These are phyloP conservation scores for Dryoscopus gambensis DNA, from an alignment of 2,113 vertebrate genomes.

Conservation along the genomic window DNA sequence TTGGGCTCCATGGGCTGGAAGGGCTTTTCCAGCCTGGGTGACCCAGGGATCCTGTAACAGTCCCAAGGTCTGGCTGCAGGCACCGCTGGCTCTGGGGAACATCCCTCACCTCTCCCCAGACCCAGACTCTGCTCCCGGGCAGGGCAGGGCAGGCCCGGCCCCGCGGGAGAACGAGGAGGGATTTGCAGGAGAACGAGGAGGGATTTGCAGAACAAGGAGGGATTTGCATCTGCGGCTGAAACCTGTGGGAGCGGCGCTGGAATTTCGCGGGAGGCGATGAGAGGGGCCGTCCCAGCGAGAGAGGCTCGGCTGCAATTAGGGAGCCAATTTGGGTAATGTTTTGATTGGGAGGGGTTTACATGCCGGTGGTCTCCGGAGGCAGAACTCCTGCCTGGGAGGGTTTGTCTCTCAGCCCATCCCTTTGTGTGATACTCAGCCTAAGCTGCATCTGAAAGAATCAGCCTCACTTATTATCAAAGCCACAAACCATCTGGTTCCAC, in stretches of 20 bases:
- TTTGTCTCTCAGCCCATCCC: conserved; percentile 57
- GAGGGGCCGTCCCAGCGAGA: background rate
- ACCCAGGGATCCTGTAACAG: accelerated
- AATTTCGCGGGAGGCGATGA: background rate
- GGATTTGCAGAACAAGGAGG: background rate
- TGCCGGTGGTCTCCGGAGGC: conserved; percentile 57
- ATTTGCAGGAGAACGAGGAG: background rate
- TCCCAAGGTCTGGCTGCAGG: accelerated
- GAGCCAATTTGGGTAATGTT: background rate
- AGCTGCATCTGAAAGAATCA: conserved; percentile 49
- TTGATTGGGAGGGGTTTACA: conserved; percentile 8
- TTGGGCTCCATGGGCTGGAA: background rate
- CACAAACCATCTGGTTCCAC: conserved; percentile 75
- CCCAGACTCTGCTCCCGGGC: background rate
- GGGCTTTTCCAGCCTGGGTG: background rate
- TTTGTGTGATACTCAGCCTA: conserved; percentile 18
- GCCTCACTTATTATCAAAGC: conserved; percentile 71
- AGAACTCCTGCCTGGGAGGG: conserved; percentile 43
- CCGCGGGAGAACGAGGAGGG: background rate
- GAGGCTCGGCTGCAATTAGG: background rate
- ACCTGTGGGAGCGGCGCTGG: background rate
- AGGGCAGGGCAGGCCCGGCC: background rate
- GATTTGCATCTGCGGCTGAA: background rate
- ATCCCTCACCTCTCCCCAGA: accelerated
- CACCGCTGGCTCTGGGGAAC: background rate